phyloP scores from a whole-genome alignment of 2,888 invertebrate species.

The Blastobasis lacticolella region DNA sequence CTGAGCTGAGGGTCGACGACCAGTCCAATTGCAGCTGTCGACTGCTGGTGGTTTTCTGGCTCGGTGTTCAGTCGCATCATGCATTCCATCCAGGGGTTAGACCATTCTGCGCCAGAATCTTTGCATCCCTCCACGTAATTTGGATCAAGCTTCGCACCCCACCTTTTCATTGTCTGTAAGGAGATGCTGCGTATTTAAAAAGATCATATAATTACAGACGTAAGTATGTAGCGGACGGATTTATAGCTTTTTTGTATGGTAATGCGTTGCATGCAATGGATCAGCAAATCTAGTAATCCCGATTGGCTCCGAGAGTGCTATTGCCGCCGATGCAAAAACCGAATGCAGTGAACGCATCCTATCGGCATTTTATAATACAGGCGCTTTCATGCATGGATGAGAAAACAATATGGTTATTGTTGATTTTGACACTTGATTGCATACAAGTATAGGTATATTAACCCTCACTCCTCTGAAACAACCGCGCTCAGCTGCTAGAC shows the following conservation, averaged over 20 bases:
- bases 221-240: background rate
- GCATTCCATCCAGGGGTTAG: slow-evolving; percentile 82
- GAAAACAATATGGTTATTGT: no score
- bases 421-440: no score
- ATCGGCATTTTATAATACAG: no score
- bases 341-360: no score
- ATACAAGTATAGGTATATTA: no score
- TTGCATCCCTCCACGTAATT: slow-evolving; percentile 51
- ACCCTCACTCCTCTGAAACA: no score
- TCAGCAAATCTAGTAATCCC: background rate
- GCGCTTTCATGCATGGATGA: no score
- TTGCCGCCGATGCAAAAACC: background rate
- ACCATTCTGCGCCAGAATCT: slow-evolving; percentile 39
- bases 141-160: slow-evolving; percentile 52
- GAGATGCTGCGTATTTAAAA: background rate
- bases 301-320: background rate
- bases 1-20: slow-evolving; percentile 74
- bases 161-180: slow-evolving; percentile 49
- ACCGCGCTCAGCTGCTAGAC: no score
- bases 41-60: slow-evolving; percentile 86
- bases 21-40: slow-evolving; percentile 84
- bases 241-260: background rate
- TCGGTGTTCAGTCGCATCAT: slow-evolving; percentile 80
- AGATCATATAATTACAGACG: no score
- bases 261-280: background rate